Percentiles rank a stretch among this genome's conserved stretches.
phyloP scores from a whole-genome alignment of 2,797 vertebrate species.

The Dryobates pubescens region DNA sequence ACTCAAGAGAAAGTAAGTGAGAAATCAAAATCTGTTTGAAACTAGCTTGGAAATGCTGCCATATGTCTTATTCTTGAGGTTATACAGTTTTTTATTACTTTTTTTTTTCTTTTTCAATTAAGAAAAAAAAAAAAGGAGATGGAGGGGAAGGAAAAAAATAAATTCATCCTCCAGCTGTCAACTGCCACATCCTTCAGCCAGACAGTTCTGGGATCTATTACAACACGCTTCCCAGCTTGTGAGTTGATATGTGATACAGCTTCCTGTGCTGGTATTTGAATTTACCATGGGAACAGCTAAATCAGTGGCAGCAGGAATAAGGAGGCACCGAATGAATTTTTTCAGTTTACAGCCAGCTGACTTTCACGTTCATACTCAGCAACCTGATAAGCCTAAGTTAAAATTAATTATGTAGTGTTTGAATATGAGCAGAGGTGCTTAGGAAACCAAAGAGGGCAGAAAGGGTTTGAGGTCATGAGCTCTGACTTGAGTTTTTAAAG shows the following conservation, averaged over 20 bases:
- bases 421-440: slow-evolving; percentile 23
- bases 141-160: fast-evolving
- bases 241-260: slow-evolving; percentile 36
- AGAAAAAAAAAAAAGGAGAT: background rate
- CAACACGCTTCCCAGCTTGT: slow-evolving; percentile 45
- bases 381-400: slow-evolving; percentile 6
- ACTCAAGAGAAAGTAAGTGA: slow-evolving; percentile 17
- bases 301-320: slow-evolving; percentile 49
- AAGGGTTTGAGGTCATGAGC: background rate
- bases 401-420: slow-evolving; percentile 52
- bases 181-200: slow-evolving; percentile 34
- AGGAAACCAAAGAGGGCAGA: slow-evolving; percentile 2
- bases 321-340: slow-evolving; percentile 25
- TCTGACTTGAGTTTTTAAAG: slow-evolving; percentile 13
- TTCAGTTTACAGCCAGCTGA: slow-evolving; percentile 21
- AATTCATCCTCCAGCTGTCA: slow-evolving; percentile 21
- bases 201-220: slow-evolving; percentile 37
- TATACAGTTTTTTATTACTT: background rate
- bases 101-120: background rate
- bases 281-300: slow-evolving; percentile 58
- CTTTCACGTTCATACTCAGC: slow-evolving; percentile 50
- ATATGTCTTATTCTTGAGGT: slow-evolving; percentile 35
- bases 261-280: slow-evolving; percentile 38
- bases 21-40: slow-evolving; percentile 40
- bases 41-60: slow-evolving; percentile 33